These are phyloP conservation scores for Carassius carassius DNA, from an alignment of 2,113 vertebrate species.

Conservation along the genomic window DNA sequence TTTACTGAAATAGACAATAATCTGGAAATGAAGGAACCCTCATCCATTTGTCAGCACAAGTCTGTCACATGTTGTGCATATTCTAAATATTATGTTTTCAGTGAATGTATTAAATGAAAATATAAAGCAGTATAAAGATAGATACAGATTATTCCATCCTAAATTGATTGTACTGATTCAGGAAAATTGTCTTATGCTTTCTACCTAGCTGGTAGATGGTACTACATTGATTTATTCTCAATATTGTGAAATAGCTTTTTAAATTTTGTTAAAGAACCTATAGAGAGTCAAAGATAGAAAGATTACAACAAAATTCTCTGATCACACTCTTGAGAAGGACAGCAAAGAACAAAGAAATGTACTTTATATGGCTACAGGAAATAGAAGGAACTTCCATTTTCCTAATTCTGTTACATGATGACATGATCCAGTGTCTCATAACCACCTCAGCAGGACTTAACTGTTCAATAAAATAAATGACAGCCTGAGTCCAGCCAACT, in stretches of 20 bases:
- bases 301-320: background rate
- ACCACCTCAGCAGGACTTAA: conserved; percentile 20
- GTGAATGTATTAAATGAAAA: background rate
- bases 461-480: conserved; percentile 20
- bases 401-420: background rate
- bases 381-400: conserved; percentile 12
- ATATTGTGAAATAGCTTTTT: background rate
- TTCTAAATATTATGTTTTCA: background rate
- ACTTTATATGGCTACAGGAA: background rate
- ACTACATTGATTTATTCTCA: background rate
- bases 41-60: background rate
- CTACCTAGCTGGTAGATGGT: background rate
- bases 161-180: background rate
- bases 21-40: background rate
- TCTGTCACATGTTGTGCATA: background rate
- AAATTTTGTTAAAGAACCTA: background rate
- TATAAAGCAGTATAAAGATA: background rate
- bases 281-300: background rate
- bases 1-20: background rate
- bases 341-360: background rate
- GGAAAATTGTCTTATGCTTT: background rate
- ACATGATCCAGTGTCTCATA: conserved; percentile 25
- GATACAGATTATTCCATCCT: background rate
- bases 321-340: background rate
- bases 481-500: conserved; percentile 7